Percentiles rank a stretch among this genome's conserved stretches.
Conservation (phyloP, 2,888 invertebrate species). For the Drosophila quinaria region DNA sequence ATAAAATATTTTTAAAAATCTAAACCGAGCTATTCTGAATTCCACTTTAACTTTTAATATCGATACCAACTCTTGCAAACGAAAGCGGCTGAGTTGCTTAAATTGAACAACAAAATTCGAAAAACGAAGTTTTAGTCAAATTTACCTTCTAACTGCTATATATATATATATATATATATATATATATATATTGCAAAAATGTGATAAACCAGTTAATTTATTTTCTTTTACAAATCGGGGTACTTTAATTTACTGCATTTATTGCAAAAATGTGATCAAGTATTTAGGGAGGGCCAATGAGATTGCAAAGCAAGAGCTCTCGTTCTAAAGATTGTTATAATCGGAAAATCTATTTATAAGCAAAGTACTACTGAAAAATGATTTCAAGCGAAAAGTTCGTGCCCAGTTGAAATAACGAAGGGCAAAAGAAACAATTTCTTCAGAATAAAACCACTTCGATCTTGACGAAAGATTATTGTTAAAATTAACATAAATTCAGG, state of each 20-base stretch:
- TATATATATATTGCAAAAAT: too few species aligned
- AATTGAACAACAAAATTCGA: too few species aligned
- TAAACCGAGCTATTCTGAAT: too few species aligned
- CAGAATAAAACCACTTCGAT: not conserved
- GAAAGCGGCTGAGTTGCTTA: too few species aligned
- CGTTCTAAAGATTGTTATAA: not conserved
- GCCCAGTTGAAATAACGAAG: not conserved
- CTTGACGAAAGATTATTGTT: not conserved
- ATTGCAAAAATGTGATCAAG: not conserved
- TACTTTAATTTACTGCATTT: not conserved
- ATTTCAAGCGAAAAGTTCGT: conserved; percentile 1
- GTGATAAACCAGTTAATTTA: too few species aligned
- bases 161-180: too few species aligned
- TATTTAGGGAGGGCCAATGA: not conserved
- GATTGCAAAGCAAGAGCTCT: not conserved
- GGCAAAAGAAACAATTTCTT: not conserved
- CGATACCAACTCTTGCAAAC: too few species aligned
- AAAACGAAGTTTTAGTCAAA: too few species aligned
- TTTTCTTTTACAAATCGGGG: not conserved
- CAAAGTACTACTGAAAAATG: not conserved
- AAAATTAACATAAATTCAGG: not conserved
- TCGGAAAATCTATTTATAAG: conserved; percentile 5
- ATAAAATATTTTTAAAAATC: too few species aligned
- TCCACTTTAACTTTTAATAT: too few species aligned
- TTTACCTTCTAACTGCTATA: too few species aligned